Evolutionary conservation across 1,140 invertebrate genomes (phyloP), one percentile per base, ranked within the genome.

Genomic region (Stegodyphus dumicola): DNA sequence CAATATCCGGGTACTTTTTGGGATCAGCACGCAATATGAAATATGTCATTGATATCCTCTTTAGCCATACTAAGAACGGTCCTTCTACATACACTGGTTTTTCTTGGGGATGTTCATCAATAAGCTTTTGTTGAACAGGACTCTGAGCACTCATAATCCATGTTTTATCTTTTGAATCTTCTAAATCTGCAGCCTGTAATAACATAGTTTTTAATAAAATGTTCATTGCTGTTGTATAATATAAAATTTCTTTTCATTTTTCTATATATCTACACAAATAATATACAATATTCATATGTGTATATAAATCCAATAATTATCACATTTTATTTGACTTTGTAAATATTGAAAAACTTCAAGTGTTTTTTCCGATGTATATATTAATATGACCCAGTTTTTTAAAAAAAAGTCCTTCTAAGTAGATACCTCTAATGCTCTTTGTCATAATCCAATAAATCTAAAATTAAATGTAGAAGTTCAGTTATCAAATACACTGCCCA

Each of bases 141-240:
- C 95, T 96, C 90, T 97, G 96, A 0, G 94, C 95, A 90, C 95
- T 97, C 0, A 98, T 94, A 87, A 99, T 95, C 96, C 97, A 99
- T 0, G 97, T 98, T 88, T 97, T 93, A 86, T 99, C 97, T 9
- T 95, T 89, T 6, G 95, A 93, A 88, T 96, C 94, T 88, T 93
- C 91, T 49, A 97, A 90, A 87, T 95, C 80, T 13, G 81, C 76
- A 52, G 90, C 86, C 88, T 90, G 75, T 33, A 33, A 33, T 33
- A 33, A 33, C 33, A 33, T 33, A 1, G 33, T 33, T 70, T 87
- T 86, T 64, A 86, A 54, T 51, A 18, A 18, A 67, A 18, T 52
- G 5, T 17, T 53, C 77, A 75, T 18, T 17, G 2, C 18, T 2
- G 17, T 67, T 33, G 33, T 33, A 33, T 33, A 33, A 33, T 33